Evolutionary conservation across 1,140 invertebrate species (phyloP).

Genomic region (Drosophila yakuba): DNA sequence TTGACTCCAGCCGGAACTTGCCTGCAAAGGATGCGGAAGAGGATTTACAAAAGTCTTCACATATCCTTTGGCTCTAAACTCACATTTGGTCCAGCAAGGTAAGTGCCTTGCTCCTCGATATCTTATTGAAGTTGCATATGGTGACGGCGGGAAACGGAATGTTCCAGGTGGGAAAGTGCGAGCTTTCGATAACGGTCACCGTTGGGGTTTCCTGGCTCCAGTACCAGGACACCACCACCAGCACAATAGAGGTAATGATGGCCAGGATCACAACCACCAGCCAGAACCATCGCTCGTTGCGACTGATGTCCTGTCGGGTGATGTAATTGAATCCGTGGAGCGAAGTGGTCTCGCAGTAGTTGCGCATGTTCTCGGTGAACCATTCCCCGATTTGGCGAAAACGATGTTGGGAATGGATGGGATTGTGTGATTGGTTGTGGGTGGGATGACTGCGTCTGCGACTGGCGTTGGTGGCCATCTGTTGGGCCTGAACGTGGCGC

Average conservation of each 20-base stretch:
- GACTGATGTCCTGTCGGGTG: constrained; percentile 65
- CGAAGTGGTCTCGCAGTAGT: constrained; percentile 85
- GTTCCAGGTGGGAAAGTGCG: constrained; percentile 89
- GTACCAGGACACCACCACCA: constrained; percentile 85
- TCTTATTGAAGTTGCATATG: constrained; percentile 87
- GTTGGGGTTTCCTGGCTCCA: constrained; percentile 85
- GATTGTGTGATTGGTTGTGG: neutral
- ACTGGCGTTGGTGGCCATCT: constrained; percentile 11
- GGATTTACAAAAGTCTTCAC: too few species aligned
- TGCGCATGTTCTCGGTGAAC: constrained; percentile 71
- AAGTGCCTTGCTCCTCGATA: constrained; percentile 65
- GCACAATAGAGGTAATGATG: constrained; percentile 82
- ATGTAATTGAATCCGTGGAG: constrained; percentile 83
- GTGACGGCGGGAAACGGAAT: constrained; percentile 90
- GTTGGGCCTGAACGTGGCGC: constrained; percentile 56
- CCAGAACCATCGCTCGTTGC: constrained; percentile 84
- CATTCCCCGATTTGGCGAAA: constrained; percentile 50
- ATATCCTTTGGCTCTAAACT: constrained; percentile 1
- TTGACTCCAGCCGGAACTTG: constrained; percentile 60
- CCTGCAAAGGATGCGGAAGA: constrained; percentile 17
- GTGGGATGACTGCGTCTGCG: constrained; percentile 4
- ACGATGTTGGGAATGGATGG: neutral
- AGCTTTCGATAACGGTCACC: constrained; percentile 88
- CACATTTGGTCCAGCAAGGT: constrained; percentile 82
- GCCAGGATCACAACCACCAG: constrained; percentile 82